Conservation (phyloP, 2,888 invertebrate species). For the Papilio protenor region DNA sequence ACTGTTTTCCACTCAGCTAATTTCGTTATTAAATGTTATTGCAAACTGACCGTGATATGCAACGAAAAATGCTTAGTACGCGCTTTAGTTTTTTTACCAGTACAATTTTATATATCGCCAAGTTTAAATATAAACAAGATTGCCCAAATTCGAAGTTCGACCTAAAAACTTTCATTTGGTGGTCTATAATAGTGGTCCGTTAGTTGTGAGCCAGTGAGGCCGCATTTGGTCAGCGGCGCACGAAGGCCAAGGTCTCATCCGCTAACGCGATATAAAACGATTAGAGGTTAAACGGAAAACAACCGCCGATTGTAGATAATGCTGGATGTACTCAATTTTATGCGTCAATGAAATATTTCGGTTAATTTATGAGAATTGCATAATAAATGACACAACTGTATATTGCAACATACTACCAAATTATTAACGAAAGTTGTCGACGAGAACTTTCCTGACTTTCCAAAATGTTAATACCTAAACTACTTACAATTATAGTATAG, state of each 20-base stretch:
- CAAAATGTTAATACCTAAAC: background rate
- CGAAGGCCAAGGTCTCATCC: constrained; percentile 78
- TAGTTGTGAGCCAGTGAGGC: constrained; percentile 65
- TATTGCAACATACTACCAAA: background rate
- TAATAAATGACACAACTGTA: background rate
- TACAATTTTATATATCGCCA: background rate
- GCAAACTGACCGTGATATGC: background rate
- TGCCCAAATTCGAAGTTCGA: background rate
- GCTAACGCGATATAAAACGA: constrained; percentile 58
- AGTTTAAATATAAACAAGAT: background rate
- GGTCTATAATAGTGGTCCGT: constrained; percentile 58
- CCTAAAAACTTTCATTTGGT: background rate
- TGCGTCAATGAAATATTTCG: background rate
- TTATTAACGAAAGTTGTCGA: constrained; percentile 33
- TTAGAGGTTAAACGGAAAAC: constrained; percentile 33
- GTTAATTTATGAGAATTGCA: background rate
- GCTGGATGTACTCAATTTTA: constrained; percentile 1
- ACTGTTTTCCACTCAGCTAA: background rate
- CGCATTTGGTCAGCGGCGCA: constrained; percentile 75
- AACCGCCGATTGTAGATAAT: constrained; percentile 3
- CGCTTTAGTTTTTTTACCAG: background rate
- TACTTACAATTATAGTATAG: background rate
- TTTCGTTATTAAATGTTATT: background rate
- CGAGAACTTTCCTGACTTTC: background rate
- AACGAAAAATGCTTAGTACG: background rate